phyloP scores from a whole-genome alignment of 2,797 vertebrate species.

The Enteromius trimaculatus region DNA sequence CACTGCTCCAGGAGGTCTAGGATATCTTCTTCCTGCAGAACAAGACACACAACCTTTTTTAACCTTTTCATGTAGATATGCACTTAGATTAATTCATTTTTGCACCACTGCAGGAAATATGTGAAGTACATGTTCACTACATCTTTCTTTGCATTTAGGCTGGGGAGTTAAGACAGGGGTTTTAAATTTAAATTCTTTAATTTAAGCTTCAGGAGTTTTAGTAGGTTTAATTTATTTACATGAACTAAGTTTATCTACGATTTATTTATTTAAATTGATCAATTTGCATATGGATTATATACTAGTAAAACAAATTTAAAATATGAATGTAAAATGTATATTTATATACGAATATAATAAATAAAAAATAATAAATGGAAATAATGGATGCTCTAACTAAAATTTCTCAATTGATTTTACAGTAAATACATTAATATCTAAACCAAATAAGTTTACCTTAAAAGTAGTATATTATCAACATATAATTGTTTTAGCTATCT shows the following conservation, averaged over 20 bases:
- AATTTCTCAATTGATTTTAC: not conserved
- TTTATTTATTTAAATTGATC: not conserved
- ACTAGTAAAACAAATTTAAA: no score
- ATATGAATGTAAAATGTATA: not conserved
- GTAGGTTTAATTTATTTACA: not conserved
- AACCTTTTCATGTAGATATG: not conserved
- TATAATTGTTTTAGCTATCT: not conserved
- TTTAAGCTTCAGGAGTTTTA: not conserved
- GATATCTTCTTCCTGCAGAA: constrained; percentile 92
- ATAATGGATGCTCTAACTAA: not conserved
- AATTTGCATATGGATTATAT: not conserved
- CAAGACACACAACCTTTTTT: not conserved
- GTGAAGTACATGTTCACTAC: not conserved
- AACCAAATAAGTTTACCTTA: not conserved
- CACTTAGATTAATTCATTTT: not conserved
- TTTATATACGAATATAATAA: not conserved
- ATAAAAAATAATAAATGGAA: no score
- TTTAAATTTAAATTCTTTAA: not conserved
- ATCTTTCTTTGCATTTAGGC: not conserved
- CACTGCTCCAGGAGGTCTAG: constrained; percentile 96
- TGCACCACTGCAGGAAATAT: not conserved
- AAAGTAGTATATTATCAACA: not conserved
- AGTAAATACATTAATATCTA: not conserved
- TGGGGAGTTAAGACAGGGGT: not conserved
- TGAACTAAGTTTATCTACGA: not conserved